phyloP scores from a whole-genome alignment of 2,797 vertebrate species.

The Sphaeramia orbicularis region DNA sequence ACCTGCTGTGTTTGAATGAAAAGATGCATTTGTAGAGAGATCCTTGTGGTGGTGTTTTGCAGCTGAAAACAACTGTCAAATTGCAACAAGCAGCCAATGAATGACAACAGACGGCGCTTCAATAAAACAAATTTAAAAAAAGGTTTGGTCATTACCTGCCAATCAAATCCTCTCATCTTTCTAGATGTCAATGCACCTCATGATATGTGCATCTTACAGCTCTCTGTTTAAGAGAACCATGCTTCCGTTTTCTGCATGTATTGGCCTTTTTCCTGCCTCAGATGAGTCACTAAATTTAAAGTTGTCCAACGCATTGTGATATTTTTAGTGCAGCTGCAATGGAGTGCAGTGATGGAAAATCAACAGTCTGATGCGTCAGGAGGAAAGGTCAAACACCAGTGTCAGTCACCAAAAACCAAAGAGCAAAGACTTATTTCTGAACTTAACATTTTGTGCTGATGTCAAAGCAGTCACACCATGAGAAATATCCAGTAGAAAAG shows the following conservation, averaged over 20 bases:
- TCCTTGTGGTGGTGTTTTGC: conserved; percentile 8
- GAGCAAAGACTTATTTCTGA: conserved; percentile 48
- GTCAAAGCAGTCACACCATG: conserved; percentile 1
- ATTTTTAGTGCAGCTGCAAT: conserved; percentile 42
- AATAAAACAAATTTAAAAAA: conserved; percentile 7
- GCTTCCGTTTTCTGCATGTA: not conserved
- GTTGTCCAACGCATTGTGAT: conserved; percentile 39
- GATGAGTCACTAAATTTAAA: conserved; percentile 47
- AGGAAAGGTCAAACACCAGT: conserved; percentile 51
- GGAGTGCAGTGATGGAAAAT: conserved; percentile 45
- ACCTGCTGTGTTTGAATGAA: conserved; percentile 29
- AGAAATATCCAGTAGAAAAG: not conserved
- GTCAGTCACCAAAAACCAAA: conserved; percentile 54
- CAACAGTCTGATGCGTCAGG: conserved; percentile 42
- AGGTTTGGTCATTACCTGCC: conserved; percentile 44
- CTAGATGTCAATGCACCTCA: not conserved
- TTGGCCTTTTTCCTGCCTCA: conserved; percentile 5
- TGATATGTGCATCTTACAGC: not conserved
- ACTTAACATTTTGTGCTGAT: conserved; percentile 38
- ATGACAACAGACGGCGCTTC: conserved; percentile 14
- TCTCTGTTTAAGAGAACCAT: not conserved
- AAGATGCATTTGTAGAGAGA: not conserved
- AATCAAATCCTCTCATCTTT: conserved; percentile 41
- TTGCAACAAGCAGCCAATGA: conserved; percentile 21
- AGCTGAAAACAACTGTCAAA: conserved; percentile 17